A percentile compares a stretch with the other conserved stretches of the same genome.
Conservation (phyloP, 2,113 vertebrate species). For the Sclerurus mexicanus region DNA sequence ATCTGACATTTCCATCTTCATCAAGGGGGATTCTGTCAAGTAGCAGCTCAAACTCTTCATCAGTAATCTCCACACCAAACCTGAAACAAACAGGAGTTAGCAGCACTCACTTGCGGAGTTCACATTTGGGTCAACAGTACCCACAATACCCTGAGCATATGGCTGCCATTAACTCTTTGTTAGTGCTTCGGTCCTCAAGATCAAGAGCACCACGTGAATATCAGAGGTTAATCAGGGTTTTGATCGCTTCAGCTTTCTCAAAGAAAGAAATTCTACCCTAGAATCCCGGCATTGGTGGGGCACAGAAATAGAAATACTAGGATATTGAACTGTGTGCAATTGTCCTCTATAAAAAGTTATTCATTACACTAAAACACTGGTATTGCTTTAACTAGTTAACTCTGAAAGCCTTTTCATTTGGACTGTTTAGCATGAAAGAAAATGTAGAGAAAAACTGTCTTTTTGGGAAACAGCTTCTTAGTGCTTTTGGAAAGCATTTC, state of each 20-base stretch:
- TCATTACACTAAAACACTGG: slow-evolving; percentile 85
- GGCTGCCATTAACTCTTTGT: slow-evolving; percentile 92
- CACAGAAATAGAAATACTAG: slow-evolving; percentile 77
- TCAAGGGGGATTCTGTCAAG: slow-evolving; percentile 82
- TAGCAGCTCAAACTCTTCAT: slow-evolving; percentile 86
- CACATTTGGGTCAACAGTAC: slow-evolving; percentile 80
- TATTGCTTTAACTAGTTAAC: slow-evolving; percentile 83
- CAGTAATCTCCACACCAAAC: slow-evolving; percentile 82
- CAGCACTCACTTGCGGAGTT: slow-evolving; percentile 76
- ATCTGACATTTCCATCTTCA: slow-evolving; percentile 81
- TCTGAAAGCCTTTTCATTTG: slow-evolving; percentile 81
- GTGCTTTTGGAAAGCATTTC: slow-evolving; percentile 76
- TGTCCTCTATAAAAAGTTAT: slow-evolving; percentile 80
- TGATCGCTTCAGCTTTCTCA: slow-evolving; percentile 83
- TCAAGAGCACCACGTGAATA: slow-evolving; percentile 82
- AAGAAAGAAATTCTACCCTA: slow-evolving; percentile 84
- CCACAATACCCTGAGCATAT: slow-evolving; percentile 88
- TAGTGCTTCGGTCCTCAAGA: slow-evolving; percentile 75
- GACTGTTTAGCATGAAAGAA: slow-evolving; percentile 79
- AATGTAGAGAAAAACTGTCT: slow-evolving; percentile 69
- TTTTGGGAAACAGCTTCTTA: slow-evolving; percentile 69
- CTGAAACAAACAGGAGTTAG: slow-evolving; percentile 76
- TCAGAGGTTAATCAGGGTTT: slow-evolving; percentile 93
- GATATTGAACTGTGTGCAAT: slow-evolving; percentile 68
- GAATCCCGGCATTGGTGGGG: slow-evolving; percentile 67